Evolutionary conservation across 1,140 invertebrate genomes (phyloP), one percentile per base, ranked within the genome.

Genomic region (Hypothenemus hampei): DNA sequence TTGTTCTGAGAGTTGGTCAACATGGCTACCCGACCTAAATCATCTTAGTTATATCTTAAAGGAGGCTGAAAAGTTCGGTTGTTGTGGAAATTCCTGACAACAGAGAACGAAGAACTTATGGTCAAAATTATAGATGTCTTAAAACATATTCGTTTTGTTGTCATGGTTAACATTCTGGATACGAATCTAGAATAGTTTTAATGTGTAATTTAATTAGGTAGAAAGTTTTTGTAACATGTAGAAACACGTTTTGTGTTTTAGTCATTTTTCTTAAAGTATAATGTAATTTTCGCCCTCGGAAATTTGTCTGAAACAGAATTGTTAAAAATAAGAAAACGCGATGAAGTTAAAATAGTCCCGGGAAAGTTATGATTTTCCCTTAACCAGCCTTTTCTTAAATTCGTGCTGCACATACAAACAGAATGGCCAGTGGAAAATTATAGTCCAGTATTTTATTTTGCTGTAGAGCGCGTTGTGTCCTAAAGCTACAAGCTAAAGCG

Each of bases 391-490:
- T 54, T 59, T 46, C 47, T 58, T 59, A 58, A 61, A 61, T 61
- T 52, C 62, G 62, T 64, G 62, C 57, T 52, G 23, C 35, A 61
- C 62, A 61, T 64, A 64, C 57, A 61, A 61, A 64, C 56, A 46
- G 48, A 53, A 61, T 41, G 37, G 57, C 49, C 36, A 46, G 47
- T 29, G 57, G 36, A 29, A 58, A 54, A 61, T 59, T 55, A 61
- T 59, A 49, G 60, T 58, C 51, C 41, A 61, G 43, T 56, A 58
- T 59, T 61, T 61, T 61, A 59, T 56, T 61, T 61, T 54, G 31
- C 56, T 44, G 40, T 49, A 59, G 44, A 39, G 40, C 43, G 41
- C 47, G 47, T 47, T 35, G 6, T 50, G 13, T 21, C 33, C 36
- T 36, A 19, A 23, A 59, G 47, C 60, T 52, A 26, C 24, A 61